phyloP scores from a whole-genome alignment of 2,113 vertebrate genomes.

The Isurus oxyrinchus region DNA sequence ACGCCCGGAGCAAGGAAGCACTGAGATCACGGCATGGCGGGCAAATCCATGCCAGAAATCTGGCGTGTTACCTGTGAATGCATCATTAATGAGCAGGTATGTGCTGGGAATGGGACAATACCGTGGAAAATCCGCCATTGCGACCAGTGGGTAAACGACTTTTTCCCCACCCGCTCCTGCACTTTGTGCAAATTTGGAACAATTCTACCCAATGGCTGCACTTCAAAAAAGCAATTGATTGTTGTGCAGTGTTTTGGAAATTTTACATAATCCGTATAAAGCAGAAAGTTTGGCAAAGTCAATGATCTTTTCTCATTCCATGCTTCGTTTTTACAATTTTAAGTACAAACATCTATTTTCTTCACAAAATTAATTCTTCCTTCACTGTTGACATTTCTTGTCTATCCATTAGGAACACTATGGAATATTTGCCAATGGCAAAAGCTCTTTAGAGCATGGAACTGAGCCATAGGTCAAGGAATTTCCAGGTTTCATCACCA shows the following conservation, averaged over 20 bases:
- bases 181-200: no score
- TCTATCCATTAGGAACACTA: not conserved
- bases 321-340: not conserved
- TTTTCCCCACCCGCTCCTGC: no score
- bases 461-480: not conserved
- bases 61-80: no score
- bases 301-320: not conserved
- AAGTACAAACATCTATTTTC: not conserved
- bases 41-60: no score
- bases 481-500: not conserved
- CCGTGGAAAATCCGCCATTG: no score
- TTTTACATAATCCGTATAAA: not conserved
- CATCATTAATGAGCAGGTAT: no score
- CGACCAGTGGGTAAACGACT: no score
- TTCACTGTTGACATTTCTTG: not conserved
- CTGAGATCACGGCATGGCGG: no score
- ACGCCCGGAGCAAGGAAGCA: no score
- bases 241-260: not conserved
- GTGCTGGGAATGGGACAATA: no score
- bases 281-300: not conserved
- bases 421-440: not conserved
- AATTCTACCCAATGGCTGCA: not conserved
- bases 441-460: not conserved
- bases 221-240: not conserved
- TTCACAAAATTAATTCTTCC: no score